Base-by-base conservation (phyloP, 2,113 vertebrate species). In the Sterrhoptilus dennistouni region DNA sequence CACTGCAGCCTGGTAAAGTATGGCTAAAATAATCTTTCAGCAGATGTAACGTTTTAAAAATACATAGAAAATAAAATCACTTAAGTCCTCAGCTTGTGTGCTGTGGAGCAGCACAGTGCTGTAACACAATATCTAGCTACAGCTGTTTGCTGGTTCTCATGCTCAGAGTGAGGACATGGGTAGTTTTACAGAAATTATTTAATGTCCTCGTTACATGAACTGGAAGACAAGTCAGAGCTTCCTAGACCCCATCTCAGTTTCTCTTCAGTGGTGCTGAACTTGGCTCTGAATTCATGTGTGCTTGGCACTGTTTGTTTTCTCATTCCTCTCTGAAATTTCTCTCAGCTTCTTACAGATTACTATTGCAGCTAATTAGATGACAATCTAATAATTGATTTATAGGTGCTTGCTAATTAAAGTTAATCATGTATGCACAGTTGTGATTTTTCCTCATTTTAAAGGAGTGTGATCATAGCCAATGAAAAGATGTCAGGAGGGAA, bases 371-470 rank as follows among this genome's bases (percentile, higher is more conserved):
- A 93, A 95, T 92, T 92, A 84, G 60, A 69, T 89, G 86, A 87
- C 3, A 27, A 54, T 84, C 92, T 92, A 93, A 87, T 92, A 96
- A 90, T 83, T 84, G 35, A 83, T 90, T 95, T 94, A 56, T 92
- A 93, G 83, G 38, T 95, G 60, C 89, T 95, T 79, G 49, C 89
- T 93, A 90, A 96, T 92, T 93, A 89, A 86, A 93, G 29, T 83
- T 93, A 93, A 94, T 97, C 57, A 45, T 65, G 72, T 86, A 82
- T 81, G 23, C 42, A 44, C 44, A 82, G 56, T 93, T 87, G 28
- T 87, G 87, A 92, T 90, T 92, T 93, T 83, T 66, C 70, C 59
- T 90, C 28, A 64, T 94, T 95, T 93, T 53, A 93, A 83, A 93
- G 35, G 33, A 54, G 16, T 52, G n/a, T 83, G 71, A 90, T 93